phyloP scores from a whole-genome alignment of 2,797 vertebrate genomes.

The Mormyrus proboscirostris region DNA sequence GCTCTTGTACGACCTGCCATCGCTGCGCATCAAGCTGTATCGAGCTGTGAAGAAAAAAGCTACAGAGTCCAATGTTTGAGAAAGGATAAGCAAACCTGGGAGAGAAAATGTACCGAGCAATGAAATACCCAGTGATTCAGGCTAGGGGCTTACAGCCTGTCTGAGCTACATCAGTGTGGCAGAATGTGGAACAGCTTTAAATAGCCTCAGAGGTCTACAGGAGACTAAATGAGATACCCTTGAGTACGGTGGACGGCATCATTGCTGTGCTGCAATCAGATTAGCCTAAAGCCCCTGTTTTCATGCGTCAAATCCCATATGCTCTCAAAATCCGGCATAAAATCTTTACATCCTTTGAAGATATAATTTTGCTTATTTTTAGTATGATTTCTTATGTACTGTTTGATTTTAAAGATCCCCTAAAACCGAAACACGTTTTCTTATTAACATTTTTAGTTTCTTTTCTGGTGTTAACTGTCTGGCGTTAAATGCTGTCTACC shows the following conservation, averaged over 20 bases:
- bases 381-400: background rate
- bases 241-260: background rate
- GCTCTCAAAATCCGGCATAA: background rate
- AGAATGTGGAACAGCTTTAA: background rate
- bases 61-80: background rate
- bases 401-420: background rate
- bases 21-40: slow-evolving; percentile 81
- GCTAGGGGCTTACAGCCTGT: background rate
- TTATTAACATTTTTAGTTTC: background rate
- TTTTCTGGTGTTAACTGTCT: background rate
- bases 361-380: background rate
- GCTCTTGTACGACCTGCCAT: slow-evolving; percentile 78
- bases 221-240: background rate
- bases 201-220: background rate
- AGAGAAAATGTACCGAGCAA: background rate
- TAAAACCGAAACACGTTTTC: background rate
- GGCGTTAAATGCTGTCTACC: background rate
- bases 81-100: background rate
- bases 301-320: background rate
- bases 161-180: background rate
- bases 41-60: slow-evolving; percentile 66
- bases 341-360: background rate
- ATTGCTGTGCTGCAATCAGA: background rate
- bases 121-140: background rate
- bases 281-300: background rate